Percentiles rank a stretch among this genome's conserved stretches.
phyloP scores from a whole-genome alignment of 1,140 invertebrate species.

The Drosophila auraria region DNA sequence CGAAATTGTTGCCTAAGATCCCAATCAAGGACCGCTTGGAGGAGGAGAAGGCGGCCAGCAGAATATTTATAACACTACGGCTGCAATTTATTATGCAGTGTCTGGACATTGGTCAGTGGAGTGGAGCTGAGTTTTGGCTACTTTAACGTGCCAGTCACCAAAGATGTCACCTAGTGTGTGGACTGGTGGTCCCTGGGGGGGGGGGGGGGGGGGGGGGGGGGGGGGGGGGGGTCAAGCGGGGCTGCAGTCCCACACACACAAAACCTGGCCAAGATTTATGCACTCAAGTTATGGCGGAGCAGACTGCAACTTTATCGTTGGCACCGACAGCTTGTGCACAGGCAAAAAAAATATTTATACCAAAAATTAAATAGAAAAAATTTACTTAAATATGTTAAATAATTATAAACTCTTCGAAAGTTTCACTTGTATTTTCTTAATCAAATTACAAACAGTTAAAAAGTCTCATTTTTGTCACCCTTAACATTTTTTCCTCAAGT shows the following conservation, averaged over 20 bases:
- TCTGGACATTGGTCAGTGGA: slow-evolving; percentile 46
- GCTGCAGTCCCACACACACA: slow-evolving; percentile 5
- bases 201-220: slow-evolving; percentile 3
- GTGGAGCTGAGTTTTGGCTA: slow-evolving; percentile 43
- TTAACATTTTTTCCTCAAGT: too few relatives aligned
- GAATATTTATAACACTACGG: slow-evolving; percentile 79
- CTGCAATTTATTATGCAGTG: slow-evolving; percentile 82
- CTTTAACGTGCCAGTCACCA: slow-evolving; percentile 68
- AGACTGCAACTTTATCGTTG: slow-evolving; percentile 78
- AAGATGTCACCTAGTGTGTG: slow-evolving; percentile 71
- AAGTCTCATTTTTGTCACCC: too few relatives aligned
- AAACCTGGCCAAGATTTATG: slow-evolving; percentile 73
- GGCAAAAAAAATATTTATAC: background rate
- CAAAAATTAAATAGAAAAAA: background rate
- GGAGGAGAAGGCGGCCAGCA: background rate
- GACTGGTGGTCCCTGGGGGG: background rate
- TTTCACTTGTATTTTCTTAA: too few relatives aligned
- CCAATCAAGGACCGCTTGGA: slow-evolving; percentile 53
- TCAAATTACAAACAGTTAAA: too few relatives aligned
- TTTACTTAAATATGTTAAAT: background rate
- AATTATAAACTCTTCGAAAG: too few relatives aligned
- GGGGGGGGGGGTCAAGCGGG: background rate
- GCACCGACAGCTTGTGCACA: slow-evolving; percentile 24
- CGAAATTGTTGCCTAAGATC: slow-evolving; percentile 76
- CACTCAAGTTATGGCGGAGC: slow-evolving; percentile 73